phyloP scores from a whole-genome alignment of 2,113 vertebrate genomes.

The Craseonycteris thonglongyai region DNA sequence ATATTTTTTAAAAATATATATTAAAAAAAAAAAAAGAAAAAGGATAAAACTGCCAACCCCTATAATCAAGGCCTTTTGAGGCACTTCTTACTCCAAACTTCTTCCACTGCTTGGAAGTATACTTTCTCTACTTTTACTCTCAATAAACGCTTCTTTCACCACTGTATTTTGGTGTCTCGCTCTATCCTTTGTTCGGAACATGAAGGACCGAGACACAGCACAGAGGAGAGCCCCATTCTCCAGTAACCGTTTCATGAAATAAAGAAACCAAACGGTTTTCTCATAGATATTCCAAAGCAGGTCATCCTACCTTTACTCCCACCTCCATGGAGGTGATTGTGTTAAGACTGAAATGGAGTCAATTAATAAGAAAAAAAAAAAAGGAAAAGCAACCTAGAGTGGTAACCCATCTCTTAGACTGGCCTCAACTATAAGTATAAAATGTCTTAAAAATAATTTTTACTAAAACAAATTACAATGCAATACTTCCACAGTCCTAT shows the following conservation, averaged over 20 bases:
- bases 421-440: not conserved
- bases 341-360: not conserved
- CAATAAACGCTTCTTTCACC: too few relatives aligned
- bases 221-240: too few relatives aligned
- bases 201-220: too few relatives aligned
- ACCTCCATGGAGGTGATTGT: not conserved
- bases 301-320: not conserved
- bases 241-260: slow-evolving; percentile 18
- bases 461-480: not conserved
- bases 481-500: not conserved
- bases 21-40: too few relatives aligned
- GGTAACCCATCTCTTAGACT: not conserved
- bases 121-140: too few relatives aligned
- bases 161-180: too few relatives aligned
- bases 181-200: too few relatives aligned
- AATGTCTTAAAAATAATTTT: not conserved
- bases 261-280: not conserved
- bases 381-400: not conserved
- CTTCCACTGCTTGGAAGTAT: too few relatives aligned
- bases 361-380: not conserved
- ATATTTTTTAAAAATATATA: too few relatives aligned
- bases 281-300: not conserved
- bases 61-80: too few relatives aligned
- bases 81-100: too few relatives aligned
- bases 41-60: too few relatives aligned